phyloP scores from a whole-genome alignment of 2,113 vertebrate species.

The Phaetusa simplex region DNA sequence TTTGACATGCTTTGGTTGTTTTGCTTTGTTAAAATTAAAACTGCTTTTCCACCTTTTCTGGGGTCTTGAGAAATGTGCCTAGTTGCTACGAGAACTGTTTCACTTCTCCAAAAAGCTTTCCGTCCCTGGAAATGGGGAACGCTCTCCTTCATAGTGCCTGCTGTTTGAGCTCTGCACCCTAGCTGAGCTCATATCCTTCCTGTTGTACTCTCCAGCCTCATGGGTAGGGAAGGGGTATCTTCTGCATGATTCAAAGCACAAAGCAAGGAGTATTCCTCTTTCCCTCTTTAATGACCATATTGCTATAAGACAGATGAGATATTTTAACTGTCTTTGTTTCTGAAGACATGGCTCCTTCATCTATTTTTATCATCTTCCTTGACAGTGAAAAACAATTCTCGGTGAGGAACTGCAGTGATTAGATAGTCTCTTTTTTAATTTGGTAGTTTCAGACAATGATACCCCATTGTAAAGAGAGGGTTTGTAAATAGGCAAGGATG shows the following conservation, averaged over 20 bases:
- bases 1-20: neutral
- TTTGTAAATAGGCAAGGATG: neutral
- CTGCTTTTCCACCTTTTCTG: neutral
- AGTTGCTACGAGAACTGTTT: neutral
- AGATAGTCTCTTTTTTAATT: neutral
- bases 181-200: neutral
- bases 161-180: neutral
- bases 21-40: neutral
- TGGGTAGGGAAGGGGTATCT: accelerated
- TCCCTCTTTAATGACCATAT: neutral
- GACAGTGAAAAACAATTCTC: neutral
- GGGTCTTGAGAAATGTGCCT: neutral
- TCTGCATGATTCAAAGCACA: neutral
- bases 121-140: neutral
- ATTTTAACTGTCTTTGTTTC: neutral
- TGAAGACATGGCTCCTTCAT: neutral
- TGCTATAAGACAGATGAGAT: neutral
- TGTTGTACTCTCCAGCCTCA: neutral
- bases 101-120: neutral
- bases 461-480: neutral
- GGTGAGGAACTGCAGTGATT: neutral
- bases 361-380: neutral
- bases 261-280: neutral
- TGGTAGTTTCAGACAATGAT: neutral
- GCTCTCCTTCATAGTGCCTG: neutral